phyloP scores from a whole-genome alignment of 2,113 vertebrate genomes.

The Dinomys branickii region DNA sequence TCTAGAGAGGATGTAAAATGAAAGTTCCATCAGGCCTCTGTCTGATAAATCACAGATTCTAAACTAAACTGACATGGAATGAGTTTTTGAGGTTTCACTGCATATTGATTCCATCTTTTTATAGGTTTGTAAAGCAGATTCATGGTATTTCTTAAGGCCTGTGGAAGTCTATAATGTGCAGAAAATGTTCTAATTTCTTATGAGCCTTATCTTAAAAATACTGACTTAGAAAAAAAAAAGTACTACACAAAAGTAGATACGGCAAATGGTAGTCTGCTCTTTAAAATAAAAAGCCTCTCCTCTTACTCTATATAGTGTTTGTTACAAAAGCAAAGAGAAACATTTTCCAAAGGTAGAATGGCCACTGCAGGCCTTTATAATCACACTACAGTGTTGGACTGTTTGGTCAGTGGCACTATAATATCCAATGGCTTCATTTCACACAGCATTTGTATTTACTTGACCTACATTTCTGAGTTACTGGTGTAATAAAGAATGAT shows the following conservation, averaged over 20 bases:
- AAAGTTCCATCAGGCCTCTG: neutral
- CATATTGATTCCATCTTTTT: slow-evolving; percentile 37
- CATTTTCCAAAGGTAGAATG: neutral
- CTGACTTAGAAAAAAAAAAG: neutral
- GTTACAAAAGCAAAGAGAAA: neutral
- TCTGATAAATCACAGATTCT: slow-evolving; percentile 27
- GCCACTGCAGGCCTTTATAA: neutral
- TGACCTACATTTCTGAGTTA: slow-evolving; percentile 69
- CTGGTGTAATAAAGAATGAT: slow-evolving; percentile 64
- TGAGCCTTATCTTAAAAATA: neutral
- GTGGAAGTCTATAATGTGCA: neutral
- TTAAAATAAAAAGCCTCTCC: neutral
- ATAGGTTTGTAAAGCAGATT: neutral
- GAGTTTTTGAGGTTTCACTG: slow-evolving; percentile 18
- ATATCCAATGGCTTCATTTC: slow-evolving; percentile 64
- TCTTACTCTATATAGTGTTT: neutral
- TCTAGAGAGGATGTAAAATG: neutral
- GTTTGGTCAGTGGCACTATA: slow-evolving; percentile 21
- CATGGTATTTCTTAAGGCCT: neutral
- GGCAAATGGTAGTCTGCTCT: neutral
- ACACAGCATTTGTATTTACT: slow-evolving; percentile 63
- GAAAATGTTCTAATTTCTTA: neutral
- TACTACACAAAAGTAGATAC: neutral
- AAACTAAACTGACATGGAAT: neutral
- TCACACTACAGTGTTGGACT: neutral